A percentile compares a stretch with the other conserved stretches of the same genome.
These are phyloP conservation scores for Carassius gibelio DNA, from an alignment of 2,113 vertebrate genomes.

Conservation along the genomic window DNA sequence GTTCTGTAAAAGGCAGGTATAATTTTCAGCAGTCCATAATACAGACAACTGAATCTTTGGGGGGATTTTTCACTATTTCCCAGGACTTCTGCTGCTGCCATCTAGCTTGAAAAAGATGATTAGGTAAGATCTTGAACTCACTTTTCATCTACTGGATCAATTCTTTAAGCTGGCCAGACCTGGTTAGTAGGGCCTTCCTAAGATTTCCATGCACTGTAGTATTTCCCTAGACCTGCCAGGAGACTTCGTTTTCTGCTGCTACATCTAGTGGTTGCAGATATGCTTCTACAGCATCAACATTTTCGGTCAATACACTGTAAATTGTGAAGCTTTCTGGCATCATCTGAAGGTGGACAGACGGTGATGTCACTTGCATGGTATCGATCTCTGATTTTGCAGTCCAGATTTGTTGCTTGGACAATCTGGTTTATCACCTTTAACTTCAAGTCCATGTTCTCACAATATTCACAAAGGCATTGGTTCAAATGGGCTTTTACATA, in stretches of 20 bases:
- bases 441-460: too few relatives aligned
- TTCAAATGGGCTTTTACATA: too few relatives aligned
- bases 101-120: neutral
- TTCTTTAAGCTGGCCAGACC: conserved; percentile 1
- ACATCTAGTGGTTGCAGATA: conserved; percentile 4
- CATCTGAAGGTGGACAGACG: too few relatives aligned
- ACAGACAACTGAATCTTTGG: conserved; percentile 7
- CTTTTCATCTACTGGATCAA: neutral
- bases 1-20: neutral
- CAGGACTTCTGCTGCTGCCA: neutral
- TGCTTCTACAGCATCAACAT: neutral
- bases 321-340: too few relatives aligned
- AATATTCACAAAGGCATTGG: too few relatives aligned
- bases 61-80: neutral
- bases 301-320: too few relatives aligned
- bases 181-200: conserved; percentile 6
- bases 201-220: conserved; percentile 9
- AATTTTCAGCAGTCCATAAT: conserved; percentile 8
- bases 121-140: too few relatives aligned
- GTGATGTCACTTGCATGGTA: too few relatives aligned
- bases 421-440: too few relatives aligned
- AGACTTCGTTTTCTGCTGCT: neutral
- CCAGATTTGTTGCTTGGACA: too few relatives aligned
- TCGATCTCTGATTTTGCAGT: too few relatives aligned
- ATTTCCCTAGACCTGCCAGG: neutral